phyloP scores from a whole-genome alignment of 2,797 vertebrate species.

The Rhinogobio ventralis region DNA sequence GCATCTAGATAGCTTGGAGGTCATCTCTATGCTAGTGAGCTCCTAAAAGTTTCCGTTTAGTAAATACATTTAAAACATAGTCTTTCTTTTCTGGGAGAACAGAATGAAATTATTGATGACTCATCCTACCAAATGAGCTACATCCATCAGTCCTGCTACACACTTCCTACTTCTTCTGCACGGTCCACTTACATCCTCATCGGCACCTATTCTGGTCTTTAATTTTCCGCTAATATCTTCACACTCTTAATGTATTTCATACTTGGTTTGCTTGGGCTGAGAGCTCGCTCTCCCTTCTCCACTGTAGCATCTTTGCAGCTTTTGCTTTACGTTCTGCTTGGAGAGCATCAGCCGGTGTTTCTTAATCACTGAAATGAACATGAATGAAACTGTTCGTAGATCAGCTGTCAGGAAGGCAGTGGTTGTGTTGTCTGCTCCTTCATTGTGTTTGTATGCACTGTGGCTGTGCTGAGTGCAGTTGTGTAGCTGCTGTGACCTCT shows the following conservation, averaged over 20 bases:
- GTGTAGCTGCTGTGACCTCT: slow-evolving; percentile 98
- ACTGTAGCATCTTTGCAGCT: slow-evolving; percentile 2
- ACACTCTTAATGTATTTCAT: slow-evolving; percentile 3
- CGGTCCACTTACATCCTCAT: not conserved
- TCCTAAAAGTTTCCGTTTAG: not conserved
- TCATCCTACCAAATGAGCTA: not conserved
- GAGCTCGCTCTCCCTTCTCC: slow-evolving; percentile 11
- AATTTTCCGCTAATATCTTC: not conserved
- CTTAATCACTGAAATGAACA: slow-evolving; percentile 11
- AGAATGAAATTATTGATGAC: not conserved
- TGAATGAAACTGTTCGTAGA: slow-evolving; percentile 5
- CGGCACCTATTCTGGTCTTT: not conserved
- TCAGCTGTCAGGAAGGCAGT: slow-evolving; percentile 14
- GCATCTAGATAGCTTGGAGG: not conserved
- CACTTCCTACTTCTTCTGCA: slow-evolving; percentile 5
- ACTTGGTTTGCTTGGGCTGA: slow-evolving; percentile 30
- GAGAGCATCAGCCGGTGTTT: slow-evolving; percentile 13
- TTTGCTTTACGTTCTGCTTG: slow-evolving; percentile 22
- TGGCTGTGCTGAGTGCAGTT: slow-evolving; percentile 65
- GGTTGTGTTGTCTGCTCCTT: slow-evolving; percentile 49
- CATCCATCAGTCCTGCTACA: not conserved
- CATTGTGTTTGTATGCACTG: slow-evolving; percentile 58
- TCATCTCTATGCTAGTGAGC: not conserved
- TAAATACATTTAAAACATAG: not conserved
- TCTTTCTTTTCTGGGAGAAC: not conserved